These are phyloP conservation scores for Cistogaster globosa DNA, from an alignment of 2,888 invertebrate species.

Conservation along the genomic window DNA sequence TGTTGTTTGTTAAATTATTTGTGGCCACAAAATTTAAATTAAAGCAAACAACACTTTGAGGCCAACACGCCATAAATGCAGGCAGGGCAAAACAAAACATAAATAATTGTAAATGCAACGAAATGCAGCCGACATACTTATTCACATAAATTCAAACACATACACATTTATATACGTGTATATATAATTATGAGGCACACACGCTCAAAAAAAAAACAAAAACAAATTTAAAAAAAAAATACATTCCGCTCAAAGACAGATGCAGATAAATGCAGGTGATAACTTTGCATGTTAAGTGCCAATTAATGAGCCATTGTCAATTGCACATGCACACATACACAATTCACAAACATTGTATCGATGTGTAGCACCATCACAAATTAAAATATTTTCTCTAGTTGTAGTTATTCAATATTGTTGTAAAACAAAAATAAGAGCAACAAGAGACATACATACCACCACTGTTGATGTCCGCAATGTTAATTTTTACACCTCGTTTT, in stretches of 20 bases:
- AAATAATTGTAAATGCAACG: constrained; percentile 45
- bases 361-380: constrained; percentile 11
- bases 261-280: constrained; percentile 67
- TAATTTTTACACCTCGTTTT: constrained; percentile 20
- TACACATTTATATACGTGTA: constrained; percentile 10
- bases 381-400: constrained; percentile 33
- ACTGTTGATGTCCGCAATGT: constrained; percentile 36
- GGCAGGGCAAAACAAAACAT: constrained; percentile 39
- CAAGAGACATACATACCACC: constrained; percentile 37
- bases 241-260: constrained; percentile 18
- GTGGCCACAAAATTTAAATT: constrained; percentile 70
- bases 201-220: neutral
- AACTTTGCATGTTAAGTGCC: constrained; percentile 70
- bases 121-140: constrained; percentile 26
- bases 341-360: neutral
- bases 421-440: constrained; percentile 39
- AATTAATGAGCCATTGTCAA: constrained; percentile 70
- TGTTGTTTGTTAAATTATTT: constrained; percentile 65
- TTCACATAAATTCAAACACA: neutral
- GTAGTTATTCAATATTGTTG: constrained; percentile 38
- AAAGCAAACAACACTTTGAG: constrained; percentile 70
- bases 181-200: neutral
- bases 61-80: constrained; percentile 54
- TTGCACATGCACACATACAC: constrained; percentile 19
- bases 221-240: constrained; percentile 3